These are phyloP conservation scores for Microctonus aethiopoides DNA, from an alignment of 2,888 invertebrate species.

Conservation along the genomic window DNA sequence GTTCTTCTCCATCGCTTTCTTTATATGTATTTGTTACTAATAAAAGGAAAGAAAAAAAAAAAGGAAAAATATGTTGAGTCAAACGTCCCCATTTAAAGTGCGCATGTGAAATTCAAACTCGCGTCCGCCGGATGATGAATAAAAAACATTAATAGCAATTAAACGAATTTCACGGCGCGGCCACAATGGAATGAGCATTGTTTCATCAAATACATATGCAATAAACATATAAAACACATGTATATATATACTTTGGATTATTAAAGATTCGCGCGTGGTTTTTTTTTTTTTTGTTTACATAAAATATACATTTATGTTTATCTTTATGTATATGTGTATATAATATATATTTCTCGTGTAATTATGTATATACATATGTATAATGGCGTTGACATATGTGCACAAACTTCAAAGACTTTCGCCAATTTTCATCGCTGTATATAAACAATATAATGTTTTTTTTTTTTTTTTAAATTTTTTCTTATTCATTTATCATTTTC, in stretches of 20 bases:
- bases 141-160: constrained; percentile 54
- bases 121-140: constrained; percentile 37
- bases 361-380: background rate
- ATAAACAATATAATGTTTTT: background rate
- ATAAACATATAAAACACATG: too few species aligned
- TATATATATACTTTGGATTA: constrained; percentile 1
- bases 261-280: background rate
- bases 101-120: constrained; percentile 26
- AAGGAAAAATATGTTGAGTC: constrained; percentile 15
- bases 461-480: background rate
- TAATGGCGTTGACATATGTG: background rate
- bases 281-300: background rate
- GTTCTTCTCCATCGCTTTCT: constrained; percentile 10
- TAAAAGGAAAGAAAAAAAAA: constrained; percentile 35
- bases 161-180: constrained; percentile 53
- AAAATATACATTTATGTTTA: background rate
- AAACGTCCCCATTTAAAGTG: constrained; percentile 29
- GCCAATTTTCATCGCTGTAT: background rate
- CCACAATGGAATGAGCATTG: constrained; percentile 53
- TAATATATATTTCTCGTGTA: background rate
- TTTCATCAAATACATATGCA: constrained; percentile 47
- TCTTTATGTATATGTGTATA: background rate
- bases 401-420: constrained; percentile 16
- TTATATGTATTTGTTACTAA: constrained; percentile 11
- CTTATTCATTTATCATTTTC: background rate